Evolutionary conservation across 2,113 vertebrate genomes (phyloP), one percentile per base, ranked within the genome.

Genomic region (Periophthalmus modestus): DNA sequence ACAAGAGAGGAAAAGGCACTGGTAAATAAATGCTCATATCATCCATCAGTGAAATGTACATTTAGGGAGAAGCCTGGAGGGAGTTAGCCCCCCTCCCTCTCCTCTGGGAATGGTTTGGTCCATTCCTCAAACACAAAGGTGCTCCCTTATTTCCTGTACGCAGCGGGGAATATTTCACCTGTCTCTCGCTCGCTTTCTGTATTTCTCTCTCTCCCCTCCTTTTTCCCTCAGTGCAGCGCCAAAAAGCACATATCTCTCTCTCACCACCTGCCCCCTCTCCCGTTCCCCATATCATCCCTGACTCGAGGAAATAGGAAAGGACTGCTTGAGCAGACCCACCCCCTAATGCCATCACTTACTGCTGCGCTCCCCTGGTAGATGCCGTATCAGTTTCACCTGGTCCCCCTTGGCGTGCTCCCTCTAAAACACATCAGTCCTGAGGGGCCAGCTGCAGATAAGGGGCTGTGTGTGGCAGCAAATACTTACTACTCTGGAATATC

Each of bases 81-180:
- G 79, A 77, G 78, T 75, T 77, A 78, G 81, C 75, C 66, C 54
- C 36, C 80, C 7, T 43, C 39, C 85, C 84, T 23, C 78, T 84
- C 82, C 85, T 79, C 82, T 18, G 73, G 87, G 87, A 86, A 84
- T 88, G 78, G 88, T 87, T 88, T 81, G 77, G 82, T 87, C 86
- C 86, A 86, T 92, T 89, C 79, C 86, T 90, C 89, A 87, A 62
- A 71, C 61, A 78, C 72, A 66, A 78, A 79, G 79, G 66, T 71
- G 78, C 85, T 84, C 74, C 74, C 85, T 85, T 78, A 86, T 88
- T 87, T 88, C 83, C 86, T 84, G 65, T 76, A 79, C 87, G 82
- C 83, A 82, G 81, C 84, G 86, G 81, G 77, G 85, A 84, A 89
- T 91, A 89, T 88, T 90, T 88, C 84, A 87, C 84, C 90, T 91